Conservation (phyloP, 2,888 invertebrate species). For the Petrolisthes cinctipes region DNA sequence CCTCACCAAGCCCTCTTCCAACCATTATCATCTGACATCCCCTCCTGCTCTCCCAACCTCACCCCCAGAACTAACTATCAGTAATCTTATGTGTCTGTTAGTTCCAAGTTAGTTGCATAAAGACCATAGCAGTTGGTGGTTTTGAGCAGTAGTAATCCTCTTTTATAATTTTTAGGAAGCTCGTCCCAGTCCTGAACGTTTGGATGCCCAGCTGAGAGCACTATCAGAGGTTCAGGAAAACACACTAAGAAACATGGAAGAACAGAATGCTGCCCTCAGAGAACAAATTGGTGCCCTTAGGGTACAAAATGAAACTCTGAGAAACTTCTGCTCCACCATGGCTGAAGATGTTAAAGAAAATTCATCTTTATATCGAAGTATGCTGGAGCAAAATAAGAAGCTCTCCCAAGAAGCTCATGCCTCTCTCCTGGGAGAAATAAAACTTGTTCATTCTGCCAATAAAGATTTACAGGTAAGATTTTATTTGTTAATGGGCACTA, state of each 20-base stretch:
- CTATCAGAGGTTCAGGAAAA: conserved; percentile 61
- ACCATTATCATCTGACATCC: no score
- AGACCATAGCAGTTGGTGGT: no score
- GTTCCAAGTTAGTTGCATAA: no score
- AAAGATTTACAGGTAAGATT: conserved; percentile 45
- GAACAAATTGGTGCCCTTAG: conserved; percentile 61
- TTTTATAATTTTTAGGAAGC: conserved; percentile 46
- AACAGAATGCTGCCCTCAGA: conserved; percentile 57
- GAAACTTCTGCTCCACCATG: conserved; percentile 61
- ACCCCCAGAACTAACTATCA: no score
- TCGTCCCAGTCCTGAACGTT: conserved; percentile 62
- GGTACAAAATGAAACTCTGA: conserved; percentile 58
- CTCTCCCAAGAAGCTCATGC: conserved; percentile 50
- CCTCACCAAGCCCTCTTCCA: no score
- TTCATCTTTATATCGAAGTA: conserved; percentile 50
- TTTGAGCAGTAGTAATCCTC: not conserved
- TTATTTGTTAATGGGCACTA: not conserved
- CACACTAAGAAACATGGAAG: conserved; percentile 60
- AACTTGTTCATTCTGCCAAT: conserved; percentile 31
- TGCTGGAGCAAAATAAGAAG: conserved; percentile 62
- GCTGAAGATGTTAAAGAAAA: conserved; percentile 58
- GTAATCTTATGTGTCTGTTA: no score
- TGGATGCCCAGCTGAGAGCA: conserved; percentile 64
- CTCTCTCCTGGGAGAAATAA: conserved; percentile 52
- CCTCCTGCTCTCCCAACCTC: no score